A percentile compares a stretch with the other conserved stretches of the same genome.
Evolutionary conservation across 2,888 invertebrate genomes (phyloP).

Genomic region (Heliconius cydno): DNA sequence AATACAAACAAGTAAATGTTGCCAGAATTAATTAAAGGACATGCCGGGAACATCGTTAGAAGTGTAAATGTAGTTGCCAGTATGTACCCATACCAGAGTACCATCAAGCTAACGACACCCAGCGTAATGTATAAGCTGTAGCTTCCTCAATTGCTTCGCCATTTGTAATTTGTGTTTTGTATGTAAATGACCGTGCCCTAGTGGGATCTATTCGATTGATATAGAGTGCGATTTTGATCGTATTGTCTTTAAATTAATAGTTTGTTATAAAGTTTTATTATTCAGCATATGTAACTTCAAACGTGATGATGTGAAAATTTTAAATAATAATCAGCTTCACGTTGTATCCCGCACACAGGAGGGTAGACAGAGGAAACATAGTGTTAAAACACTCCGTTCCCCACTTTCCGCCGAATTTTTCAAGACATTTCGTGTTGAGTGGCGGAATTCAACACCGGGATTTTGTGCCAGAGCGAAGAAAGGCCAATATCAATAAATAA

Average conservation of each 20-base stretch:
- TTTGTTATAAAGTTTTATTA: neutral
- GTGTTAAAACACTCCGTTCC: too few relatives aligned
- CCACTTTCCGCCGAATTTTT: too few relatives aligned
- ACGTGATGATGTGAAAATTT: too few relatives aligned
- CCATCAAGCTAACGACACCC: constrained; percentile 2
- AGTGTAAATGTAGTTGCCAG: neutral
- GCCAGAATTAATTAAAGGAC: neutral
- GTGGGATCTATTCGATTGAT: neutral
- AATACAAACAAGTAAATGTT: neutral
- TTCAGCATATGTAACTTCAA: too few relatives aligned
- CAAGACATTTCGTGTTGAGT: too few relatives aligned
- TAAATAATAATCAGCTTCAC: too few relatives aligned
- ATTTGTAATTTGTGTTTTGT: constrained; percentile 17
- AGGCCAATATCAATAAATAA: too few relatives aligned
- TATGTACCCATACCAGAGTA: neutral
- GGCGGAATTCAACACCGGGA: too few relatives aligned
- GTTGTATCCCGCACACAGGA: too few relatives aligned
- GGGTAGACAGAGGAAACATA: too few relatives aligned
- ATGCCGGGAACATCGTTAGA: neutral
- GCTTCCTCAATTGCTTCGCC: constrained; percentile 10
- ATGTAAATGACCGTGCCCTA: neutral
- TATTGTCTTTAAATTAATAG: neutral
- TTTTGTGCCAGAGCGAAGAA: too few relatives aligned
- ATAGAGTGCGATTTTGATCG: neutral
- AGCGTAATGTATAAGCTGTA: constrained; percentile 15